Conservation (phyloP, 2,113 vertebrate species). For the Chaetura pelagica region DNA sequence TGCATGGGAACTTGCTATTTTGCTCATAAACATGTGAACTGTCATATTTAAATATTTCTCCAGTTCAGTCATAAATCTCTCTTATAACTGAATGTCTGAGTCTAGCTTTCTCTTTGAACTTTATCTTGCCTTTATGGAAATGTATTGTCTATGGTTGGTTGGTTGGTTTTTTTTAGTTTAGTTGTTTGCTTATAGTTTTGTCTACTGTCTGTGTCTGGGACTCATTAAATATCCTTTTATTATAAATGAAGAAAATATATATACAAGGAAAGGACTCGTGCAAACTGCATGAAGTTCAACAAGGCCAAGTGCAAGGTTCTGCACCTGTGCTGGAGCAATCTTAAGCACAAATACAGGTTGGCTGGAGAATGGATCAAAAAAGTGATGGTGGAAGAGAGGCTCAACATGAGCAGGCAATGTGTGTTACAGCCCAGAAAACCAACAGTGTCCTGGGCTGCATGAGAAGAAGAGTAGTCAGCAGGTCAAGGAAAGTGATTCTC, state of each 20-base stretch:
- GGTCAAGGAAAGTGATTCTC: too few species aligned
- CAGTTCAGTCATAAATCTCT: constrained; percentile 33
- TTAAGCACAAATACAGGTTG: too few species aligned
- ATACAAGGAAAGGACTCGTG: background rate
- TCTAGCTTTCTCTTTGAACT: constrained; percentile 39
- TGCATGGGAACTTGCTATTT: constrained; percentile 5
- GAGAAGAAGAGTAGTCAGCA: too few species aligned
- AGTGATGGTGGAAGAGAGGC: too few species aligned
- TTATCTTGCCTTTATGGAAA: constrained; percentile 34
- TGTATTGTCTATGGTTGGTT: background rate
- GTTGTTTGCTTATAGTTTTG: background rate
- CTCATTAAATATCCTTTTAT: background rate
- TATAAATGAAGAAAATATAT: background rate
- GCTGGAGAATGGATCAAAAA: too few species aligned
- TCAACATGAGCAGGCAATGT: too few species aligned
- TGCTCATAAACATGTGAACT: constrained; percentile 33
- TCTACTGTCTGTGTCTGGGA: background rate
- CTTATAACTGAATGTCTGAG: constrained; percentile 4
- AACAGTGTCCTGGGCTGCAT: too few species aligned
- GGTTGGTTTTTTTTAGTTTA: background rate
- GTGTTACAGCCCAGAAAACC: too few species aligned
- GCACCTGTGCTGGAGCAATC: too few species aligned
- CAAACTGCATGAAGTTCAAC: too few species aligned
- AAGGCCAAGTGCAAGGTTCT: too few species aligned
- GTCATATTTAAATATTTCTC: constrained; percentile 54